Evolutionary conservation across 2,113 vertebrate species (phyloP).

Genomic region (Gallinago jamesoni): DNA sequence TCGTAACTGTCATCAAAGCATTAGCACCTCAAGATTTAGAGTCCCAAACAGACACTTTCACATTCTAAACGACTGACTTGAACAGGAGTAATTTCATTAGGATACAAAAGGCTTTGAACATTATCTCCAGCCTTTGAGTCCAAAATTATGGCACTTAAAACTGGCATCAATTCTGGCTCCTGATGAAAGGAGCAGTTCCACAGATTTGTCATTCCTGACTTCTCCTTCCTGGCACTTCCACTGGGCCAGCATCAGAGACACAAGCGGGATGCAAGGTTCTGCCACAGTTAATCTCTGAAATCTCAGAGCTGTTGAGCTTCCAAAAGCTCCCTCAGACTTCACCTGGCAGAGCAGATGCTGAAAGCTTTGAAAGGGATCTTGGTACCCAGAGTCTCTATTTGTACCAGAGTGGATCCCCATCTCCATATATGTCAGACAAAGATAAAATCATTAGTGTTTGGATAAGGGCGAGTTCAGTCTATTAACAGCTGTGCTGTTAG

Average conservation of each 20-base stretch:
- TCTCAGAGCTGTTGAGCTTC: background rate
- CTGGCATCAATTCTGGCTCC: background rate
- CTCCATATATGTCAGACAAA: background rate
- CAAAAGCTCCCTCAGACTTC: background rate
- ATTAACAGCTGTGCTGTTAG: background rate
- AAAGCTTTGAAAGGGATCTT: background rate
- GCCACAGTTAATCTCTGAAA: background rate
- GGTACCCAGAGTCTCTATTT: background rate
- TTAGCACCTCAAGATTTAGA: background rate
- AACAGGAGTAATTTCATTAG: background rate
- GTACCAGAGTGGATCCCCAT: background rate
- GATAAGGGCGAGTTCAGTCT: background rate
- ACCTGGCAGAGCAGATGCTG: background rate
- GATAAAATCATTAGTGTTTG: background rate
- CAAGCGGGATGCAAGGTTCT: background rate
- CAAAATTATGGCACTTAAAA: background rate
- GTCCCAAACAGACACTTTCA: background rate
- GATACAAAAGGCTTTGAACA: background rate
- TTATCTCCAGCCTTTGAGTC: background rate
- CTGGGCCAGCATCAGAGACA: background rate
- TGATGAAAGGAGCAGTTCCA: background rate
- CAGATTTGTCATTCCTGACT: background rate
- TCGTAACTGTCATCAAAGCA: background rate
- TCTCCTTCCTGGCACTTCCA: background rate
- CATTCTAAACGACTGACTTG: background rate